phyloP scores from a whole-genome alignment of 2,888 invertebrate species.

The Empis livida region DNA sequence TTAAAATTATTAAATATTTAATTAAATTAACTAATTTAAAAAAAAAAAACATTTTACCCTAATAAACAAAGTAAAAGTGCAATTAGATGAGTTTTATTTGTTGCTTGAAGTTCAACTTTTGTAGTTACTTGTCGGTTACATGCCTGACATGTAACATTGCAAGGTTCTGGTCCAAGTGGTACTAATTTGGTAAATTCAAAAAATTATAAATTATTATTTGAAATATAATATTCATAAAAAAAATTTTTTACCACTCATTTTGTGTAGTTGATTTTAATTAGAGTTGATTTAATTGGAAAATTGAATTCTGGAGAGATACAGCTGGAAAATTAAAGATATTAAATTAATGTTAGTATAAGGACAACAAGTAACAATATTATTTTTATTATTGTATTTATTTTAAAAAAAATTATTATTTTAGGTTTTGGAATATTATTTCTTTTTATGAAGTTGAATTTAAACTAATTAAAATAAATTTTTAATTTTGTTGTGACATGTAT shows the following conservation, averaged over 20 bases:
- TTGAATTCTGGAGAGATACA: too few relatives aligned
- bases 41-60: not conserved
- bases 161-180: slow-evolving; percentile 36
- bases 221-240: not conserved
- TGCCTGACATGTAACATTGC: slow-evolving; percentile 36
- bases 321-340: too few relatives aligned
- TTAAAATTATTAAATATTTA: too few relatives aligned
- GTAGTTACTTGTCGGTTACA: slow-evolving; percentile 38
- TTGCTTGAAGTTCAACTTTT: slow-evolving; percentile 32
- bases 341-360: too few relatives aligned
- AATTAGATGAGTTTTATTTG: slow-evolving; percentile 41
- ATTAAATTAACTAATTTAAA: not conserved
- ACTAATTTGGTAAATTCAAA: not conserved
- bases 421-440: too few relatives aligned
- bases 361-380: too few relatives aligned
- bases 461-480: too few relatives aligned
- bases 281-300: too few relatives aligned
- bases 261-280: not conserved
- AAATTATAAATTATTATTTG: not conserved
- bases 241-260: not conserved
- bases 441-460: too few relatives aligned
- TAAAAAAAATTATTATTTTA: too few relatives aligned
- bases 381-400: too few relatives aligned
- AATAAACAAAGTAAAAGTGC: slow-evolving; percentile 37
- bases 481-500: too few relatives aligned